A percentile compares a stretch with the other conserved stretches of the same genome.
Evolutionary conservation across 2,797 vertebrate species (phyloP).

Genomic region (Orestias chungarensis): DNA sequence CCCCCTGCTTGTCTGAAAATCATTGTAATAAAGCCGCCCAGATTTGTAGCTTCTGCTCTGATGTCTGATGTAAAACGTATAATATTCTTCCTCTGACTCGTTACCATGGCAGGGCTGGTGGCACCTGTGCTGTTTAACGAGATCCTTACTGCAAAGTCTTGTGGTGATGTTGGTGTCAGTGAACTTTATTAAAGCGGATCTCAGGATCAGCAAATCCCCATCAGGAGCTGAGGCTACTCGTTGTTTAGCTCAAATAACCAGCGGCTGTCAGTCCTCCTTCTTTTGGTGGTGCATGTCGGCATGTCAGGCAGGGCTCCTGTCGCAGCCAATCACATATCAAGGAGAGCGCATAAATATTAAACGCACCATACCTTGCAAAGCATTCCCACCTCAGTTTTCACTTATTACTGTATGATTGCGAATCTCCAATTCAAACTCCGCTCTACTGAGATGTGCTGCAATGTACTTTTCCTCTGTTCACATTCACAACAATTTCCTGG

Average conservation of each 20-base stretch:
- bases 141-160: constrained; percentile 43
- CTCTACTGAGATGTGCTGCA: too few relatives aligned
- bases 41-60: constrained; percentile 18
- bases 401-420: not conserved
- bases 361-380: too few relatives aligned
- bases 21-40: constrained; percentile 23
- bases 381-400: not conserved
- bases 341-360: not conserved
- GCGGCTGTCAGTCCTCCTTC: constrained; percentile 54
- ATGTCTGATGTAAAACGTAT: not conserved
- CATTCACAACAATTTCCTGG: too few relatives aligned
- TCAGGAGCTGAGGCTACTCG: constrained; percentile 45
- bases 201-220: constrained; percentile 54
- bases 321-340: not conserved
- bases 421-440: too few relatives aligned
- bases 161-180: constrained; percentile 30
- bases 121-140: constrained; percentile 57
- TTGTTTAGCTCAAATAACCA: constrained; percentile 58
- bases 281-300: not conserved
- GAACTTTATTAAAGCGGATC: constrained; percentile 59
- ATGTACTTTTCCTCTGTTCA: too few relatives aligned
- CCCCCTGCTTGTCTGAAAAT: not conserved
- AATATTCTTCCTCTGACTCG: not conserved
- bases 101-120: constrained; percentile 43
- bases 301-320: not conserved